Evolutionary conservation across 1,140 invertebrate genomes (phyloP), one percentile per base, ranked within the genome.

Genomic region (Drosophila sulfurigaster): DNA sequence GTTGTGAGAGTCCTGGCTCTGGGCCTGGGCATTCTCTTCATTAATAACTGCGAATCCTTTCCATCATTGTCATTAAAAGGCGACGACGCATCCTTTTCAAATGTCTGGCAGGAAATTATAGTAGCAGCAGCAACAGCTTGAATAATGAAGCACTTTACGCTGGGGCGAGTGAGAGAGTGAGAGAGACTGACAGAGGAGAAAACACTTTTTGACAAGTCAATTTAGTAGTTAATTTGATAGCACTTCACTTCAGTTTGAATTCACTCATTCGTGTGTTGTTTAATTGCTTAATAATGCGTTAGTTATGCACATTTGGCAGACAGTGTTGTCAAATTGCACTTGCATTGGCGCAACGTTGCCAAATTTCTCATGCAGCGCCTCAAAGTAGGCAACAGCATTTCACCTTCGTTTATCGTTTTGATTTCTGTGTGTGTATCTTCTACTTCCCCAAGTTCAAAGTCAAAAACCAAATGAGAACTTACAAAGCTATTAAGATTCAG

Each of bases 171-270:
- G 8, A 43, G 41, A 43, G 11, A 43, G 41, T 4, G 3, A 43
- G 41, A 5, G 11, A 5, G 11, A 43, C 28, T 32, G 49, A 25
- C 49, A 51, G 35, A 35, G 35, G 13, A 60, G 38, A 51, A 67
- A 68, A 58, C 38, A 54, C 70, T 52, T 73, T 90, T 81, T 78
- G 79, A 91, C 87, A 90, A 90, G 80, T 90, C 87, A 87, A 90
- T 90, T 90, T 82, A 79, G 71, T 76, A 81, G 87, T 86, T 90
- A 82, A 90, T 86, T 90, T 90, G 79, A 87, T 86, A 77, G 49
- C 66, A 13, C 28, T 28, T 28, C 56, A 65, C 15, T 48, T 1
- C 35, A 38, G 2, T 35, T 25, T 7, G 20, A 20, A 38, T 38
- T 8, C 8, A 38, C 45, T 35, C 75, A 67, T 63, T 81, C 75